A percentile compares a stretch with the other conserved stretches of the same genome.
phyloP scores from a whole-genome alignment of 2,113 vertebrate genomes.

The Pelecanus crispus region DNA sequence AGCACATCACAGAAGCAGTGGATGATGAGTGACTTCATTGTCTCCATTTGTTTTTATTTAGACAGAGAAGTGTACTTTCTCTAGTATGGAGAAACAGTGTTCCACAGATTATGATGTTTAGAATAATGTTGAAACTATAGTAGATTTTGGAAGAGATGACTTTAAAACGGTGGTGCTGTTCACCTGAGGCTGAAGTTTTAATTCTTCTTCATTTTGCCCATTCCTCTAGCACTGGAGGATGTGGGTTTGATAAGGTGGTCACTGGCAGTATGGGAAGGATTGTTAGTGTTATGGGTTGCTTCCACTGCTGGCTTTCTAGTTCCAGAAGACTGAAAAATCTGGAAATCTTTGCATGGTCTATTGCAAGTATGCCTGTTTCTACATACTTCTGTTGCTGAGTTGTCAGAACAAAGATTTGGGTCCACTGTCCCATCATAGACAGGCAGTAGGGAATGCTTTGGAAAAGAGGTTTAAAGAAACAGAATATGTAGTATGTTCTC shows the following conservation, averaged over 20 bases:
- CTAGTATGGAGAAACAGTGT: neutral
- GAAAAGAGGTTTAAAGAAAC: neutral
- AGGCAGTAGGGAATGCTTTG: neutral
- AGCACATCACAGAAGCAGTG: neutral
- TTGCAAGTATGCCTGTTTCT: neutral
- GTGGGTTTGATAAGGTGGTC: neutral
- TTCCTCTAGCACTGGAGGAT: neutral
- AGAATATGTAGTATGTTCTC: neutral
- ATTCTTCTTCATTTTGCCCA: neutral
- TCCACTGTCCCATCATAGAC: neutral
- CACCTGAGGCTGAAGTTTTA: neutral
- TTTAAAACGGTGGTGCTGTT: neutral
- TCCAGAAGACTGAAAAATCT: neutral
- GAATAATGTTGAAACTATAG: neutral
- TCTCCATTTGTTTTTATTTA: neutral
- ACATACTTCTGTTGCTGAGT: neutral
- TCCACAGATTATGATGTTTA: neutral
- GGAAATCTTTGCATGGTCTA: neutral
- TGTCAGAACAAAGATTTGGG: neutral
- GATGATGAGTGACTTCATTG: neutral
- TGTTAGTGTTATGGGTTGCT: accelerated
- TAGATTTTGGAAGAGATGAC: neutral
- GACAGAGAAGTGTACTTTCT: neutral
- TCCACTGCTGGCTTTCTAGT: neutral
- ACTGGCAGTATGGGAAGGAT: neutral